These are phyloP conservation scores for Spea hammondii DNA, from an alignment of 2,797 vertebrate species.

Conservation along the genomic window DNA sequence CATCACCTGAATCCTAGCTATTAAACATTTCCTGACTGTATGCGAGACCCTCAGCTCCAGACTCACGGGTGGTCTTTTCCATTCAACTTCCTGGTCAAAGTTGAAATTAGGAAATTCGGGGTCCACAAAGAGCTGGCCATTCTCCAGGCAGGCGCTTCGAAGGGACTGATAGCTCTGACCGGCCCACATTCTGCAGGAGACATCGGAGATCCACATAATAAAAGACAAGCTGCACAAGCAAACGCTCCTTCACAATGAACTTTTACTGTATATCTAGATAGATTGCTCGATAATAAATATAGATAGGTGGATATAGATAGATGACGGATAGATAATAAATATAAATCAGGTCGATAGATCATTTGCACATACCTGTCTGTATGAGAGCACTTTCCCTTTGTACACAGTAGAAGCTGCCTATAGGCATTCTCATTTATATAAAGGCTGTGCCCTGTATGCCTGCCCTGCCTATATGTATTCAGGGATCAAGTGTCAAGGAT, in stretches of 20 bases:
- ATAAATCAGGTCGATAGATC: no score
- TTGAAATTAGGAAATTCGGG: constrained; percentile 64
- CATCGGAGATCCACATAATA: not conserved
- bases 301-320: not conserved
- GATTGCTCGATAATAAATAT: not conserved
- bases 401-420: not conserved
- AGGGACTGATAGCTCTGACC: constrained; percentile 68
- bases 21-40: no score
- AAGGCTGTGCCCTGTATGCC: not conserved
- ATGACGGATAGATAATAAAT: not conserved
- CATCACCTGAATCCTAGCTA: no score
- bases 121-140: constrained; percentile 66
- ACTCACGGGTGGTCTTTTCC: constrained; percentile 73
- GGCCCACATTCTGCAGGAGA: constrained; percentile 13
- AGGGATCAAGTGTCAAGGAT: constrained; percentile 16
- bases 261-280: not conserved
- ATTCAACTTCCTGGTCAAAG: constrained; percentile 65
- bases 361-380: not conserved
- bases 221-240: no score
- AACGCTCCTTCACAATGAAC: no score
- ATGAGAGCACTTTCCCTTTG: not conserved
- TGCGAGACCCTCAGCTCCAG: not conserved
- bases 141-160: constrained; percentile 59
- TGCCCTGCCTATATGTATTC: constrained; percentile 9
- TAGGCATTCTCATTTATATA: not conserved